phyloP scores from a whole-genome alignment of 2,888 invertebrate species.

The Dryobotodes eremita region DNA sequence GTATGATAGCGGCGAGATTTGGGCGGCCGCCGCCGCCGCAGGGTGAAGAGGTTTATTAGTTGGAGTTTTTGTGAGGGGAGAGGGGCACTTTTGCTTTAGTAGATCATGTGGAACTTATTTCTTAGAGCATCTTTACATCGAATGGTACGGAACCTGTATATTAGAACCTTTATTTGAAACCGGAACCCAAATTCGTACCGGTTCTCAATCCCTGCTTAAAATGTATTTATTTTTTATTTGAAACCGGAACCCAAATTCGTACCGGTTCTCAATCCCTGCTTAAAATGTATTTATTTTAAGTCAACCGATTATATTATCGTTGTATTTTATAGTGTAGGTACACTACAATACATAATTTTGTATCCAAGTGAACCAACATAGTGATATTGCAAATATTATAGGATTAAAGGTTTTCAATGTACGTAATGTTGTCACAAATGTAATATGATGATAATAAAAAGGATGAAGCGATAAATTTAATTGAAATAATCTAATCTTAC shows the following conservation, averaged over 20 bases:
- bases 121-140: too few species aligned
- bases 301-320: not conserved
- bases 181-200: too few species aligned
- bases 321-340: not conserved
- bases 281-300: slow-evolving; percentile 29
- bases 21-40: too few species aligned
- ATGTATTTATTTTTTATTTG: slow-evolving; percentile 36
- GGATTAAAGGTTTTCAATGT: not conserved
- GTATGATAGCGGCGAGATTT: too few species aligned
- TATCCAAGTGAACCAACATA: not conserved
- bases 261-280: too few species aligned
- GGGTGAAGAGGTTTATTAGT: too few species aligned
- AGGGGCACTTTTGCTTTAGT: too few species aligned
- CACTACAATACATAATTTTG: not conserved
- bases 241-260: too few species aligned
- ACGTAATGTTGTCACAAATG: not conserved
- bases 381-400: not conserved
- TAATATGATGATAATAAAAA: not conserved
- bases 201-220: not conserved
- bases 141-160: too few species aligned
- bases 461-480: not conserved
- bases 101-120: too few species aligned
- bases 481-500: slow-evolving; percentile 19
- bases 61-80: too few species aligned
- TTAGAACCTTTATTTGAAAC: too few species aligned